These are phyloP conservation scores for Corvus moneduloides DNA, from an alignment of 2,113 vertebrate species.

Conservation along the genomic window DNA sequence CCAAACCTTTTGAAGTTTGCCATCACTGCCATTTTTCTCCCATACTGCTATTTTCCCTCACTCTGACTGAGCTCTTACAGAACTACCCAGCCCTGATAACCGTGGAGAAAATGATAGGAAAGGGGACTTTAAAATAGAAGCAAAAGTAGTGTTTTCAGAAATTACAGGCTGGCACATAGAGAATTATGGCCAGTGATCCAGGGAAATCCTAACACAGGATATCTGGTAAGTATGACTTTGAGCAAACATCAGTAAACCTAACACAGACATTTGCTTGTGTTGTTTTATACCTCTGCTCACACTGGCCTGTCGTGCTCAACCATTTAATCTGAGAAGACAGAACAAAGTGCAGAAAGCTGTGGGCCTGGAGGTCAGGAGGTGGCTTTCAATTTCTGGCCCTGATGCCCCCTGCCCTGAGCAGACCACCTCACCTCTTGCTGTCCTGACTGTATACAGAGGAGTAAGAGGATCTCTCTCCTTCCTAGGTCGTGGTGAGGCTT, in stretches of 20 bases:
- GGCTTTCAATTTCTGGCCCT: not conserved
- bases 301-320: rapidly evolving
- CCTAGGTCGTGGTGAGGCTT: not conserved
- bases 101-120: constrained; percentile 36
- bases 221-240: not conserved
- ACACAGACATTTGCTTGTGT: not conserved
- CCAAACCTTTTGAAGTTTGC: constrained; percentile 41
- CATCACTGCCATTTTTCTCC: not conserved
- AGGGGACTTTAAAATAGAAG: not conserved
- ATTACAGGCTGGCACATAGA: not conserved
- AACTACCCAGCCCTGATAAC: not conserved
- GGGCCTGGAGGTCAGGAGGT: not conserved
- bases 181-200: not conserved
- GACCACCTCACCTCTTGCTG: not conserved
- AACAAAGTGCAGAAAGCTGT: not conserved
- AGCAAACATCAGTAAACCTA: not conserved
- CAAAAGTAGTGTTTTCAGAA: constrained; percentile 35
- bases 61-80: not conserved
- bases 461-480: not conserved
- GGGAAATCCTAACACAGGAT: not conserved
- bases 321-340: not conserved
- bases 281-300: not conserved
- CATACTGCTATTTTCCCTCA: not conserved
- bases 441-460: not conserved
- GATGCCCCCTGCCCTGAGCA: not conserved